These are phyloP conservation scores for Platichthys stellatus DNA, from an alignment of 2,113 vertebrate species.

Conservation along the genomic window DNA sequence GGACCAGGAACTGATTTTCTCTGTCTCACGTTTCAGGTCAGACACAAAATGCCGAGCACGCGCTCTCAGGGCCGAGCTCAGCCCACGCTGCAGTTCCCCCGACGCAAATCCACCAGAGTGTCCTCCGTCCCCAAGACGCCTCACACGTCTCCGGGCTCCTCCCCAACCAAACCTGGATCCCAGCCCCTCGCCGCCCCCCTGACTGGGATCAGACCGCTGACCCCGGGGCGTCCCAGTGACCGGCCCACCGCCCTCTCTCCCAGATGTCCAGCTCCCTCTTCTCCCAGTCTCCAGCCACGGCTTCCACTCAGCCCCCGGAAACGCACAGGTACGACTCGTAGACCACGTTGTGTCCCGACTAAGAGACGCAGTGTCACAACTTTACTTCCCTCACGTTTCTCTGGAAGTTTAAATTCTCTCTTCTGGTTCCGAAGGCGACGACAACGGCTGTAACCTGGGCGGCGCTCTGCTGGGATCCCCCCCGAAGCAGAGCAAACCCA, in stretches of 20 bases:
- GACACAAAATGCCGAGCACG: slow-evolving; percentile 84
- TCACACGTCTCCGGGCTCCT: not conserved
- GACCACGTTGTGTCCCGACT: fast-evolving
- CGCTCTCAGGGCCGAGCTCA: slow-evolving; percentile 83
- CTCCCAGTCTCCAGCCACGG: slow-evolving; percentile 33
- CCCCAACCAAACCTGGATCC: not conserved
- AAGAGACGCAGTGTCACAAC: no score
- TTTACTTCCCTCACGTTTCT: no score
- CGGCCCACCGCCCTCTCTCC: not conserved
- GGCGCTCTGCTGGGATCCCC: slow-evolving; percentile 83
- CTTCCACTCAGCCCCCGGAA: slow-evolving; percentile 92
- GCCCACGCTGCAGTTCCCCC: slow-evolving; percentile 86
- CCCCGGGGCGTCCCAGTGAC: not conserved
- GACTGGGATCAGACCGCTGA: not conserved
- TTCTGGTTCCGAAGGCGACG: slow-evolving; percentile 81
- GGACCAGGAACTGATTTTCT: not conserved
- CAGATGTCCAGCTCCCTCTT: not conserved
- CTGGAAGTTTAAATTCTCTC: not conserved
- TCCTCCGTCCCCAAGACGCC: slow-evolving; percentile 35
- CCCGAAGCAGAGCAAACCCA: slow-evolving; percentile 84
- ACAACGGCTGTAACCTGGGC: slow-evolving; percentile 89
- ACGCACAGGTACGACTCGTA: slow-evolving; percentile 85
- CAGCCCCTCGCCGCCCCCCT: not conserved
- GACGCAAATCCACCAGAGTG: slow-evolving; percentile 78
- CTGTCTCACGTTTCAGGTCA: not conserved